Base-by-base conservation (phyloP, 2,888 invertebrate genomes). In the Eupithecia abbreviata region DNA sequence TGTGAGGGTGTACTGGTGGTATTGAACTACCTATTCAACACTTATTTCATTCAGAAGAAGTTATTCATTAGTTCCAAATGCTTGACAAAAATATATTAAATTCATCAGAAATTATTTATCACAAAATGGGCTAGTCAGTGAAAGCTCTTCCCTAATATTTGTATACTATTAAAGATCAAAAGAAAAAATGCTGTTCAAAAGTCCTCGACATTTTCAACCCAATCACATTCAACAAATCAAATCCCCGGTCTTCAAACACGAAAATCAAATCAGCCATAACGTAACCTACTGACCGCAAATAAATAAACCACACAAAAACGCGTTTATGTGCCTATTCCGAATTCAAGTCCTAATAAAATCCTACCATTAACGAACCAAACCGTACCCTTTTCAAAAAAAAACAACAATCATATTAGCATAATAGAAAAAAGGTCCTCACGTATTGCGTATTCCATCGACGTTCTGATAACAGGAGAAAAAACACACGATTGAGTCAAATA, bases 391-490 rank as follows among this genome's bases (percentile, higher is more conserved):
- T 77, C 77, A 58, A 82, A 83, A 85, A 85, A 87, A 85, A 85
- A 86, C 84, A 86, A 85, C 82, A 83, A 85, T 83, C 79, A 82
- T 82, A 86, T 86, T 86, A 84, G 82, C 84, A 89, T 85, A 88
- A 83, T 84, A 90, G 84, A 86, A 86, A 86, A 87, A 87, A 85
- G 82, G 84, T 87, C 75, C 92, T 93, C 87, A 93, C 92, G 83
- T 87, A 86, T 87, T 86, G 81, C 81, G 85, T 87, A 89, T 90
- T 88, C 90, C 91, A 88, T 86, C 85, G 85, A 85, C 86, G 88
- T 85, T 77, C 84, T 84, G 79, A 77, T 79, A 79, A 81, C 83
- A 80, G 84, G 78, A 81, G 78, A 82, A 86, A 86, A 88, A 87
- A 86, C 85, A 85, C 85, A 89, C 86, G 84, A 85, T 84, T 85